Conservation (phyloP, 1,140 invertebrate genomes). For the Bradysia coprophila region DNA sequence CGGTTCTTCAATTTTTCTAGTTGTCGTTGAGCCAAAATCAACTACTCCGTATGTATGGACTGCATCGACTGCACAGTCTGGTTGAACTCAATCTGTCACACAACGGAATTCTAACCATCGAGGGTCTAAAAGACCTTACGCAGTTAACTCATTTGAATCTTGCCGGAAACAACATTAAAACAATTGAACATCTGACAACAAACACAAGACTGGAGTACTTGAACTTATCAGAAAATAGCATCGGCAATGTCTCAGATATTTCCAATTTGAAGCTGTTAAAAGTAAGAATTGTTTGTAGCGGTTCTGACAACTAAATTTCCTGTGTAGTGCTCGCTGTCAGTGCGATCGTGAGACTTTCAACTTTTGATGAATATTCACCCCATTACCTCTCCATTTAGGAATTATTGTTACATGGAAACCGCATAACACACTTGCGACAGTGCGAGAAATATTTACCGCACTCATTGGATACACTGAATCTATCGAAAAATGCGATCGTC, state of each 20-base stretch:
- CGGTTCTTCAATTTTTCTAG: constrained; percentile 29
- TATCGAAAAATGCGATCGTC: constrained; percentile 67
- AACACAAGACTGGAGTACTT: constrained; percentile 60
- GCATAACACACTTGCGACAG: constrained; percentile 57
- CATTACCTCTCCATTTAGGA: too few relatives aligned
- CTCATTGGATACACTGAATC: constrained; percentile 51
- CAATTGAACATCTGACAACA: constrained; percentile 68
- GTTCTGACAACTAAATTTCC: too few relatives aligned
- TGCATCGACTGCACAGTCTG: constrained; percentile 57
- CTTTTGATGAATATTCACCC: too few relatives aligned
- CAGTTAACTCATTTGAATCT: constrained; percentile 51
- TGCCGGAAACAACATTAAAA: constrained; percentile 44
- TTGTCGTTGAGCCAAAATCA: constrained; percentile 69
- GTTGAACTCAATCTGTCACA: constrained; percentile 66
- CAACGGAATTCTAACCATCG: constrained; percentile 74
- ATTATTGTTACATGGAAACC: constrained; percentile 70
- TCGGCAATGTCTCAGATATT: constrained; percentile 65
- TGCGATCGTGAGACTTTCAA: too few relatives aligned
- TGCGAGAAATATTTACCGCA: constrained; percentile 66
- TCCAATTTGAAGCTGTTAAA: constrained; percentile 61
- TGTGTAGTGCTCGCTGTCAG: too few relatives aligned
- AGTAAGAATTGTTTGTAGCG: constrained; percentile 27
- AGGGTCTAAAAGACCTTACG: constrained; percentile 67
- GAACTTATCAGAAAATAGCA: constrained; percentile 78
- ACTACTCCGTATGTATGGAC: constrained; percentile 68